phyloP scores from a whole-genome alignment of 2,113 vertebrate genomes.

The Butastur rufipennis region DNA sequence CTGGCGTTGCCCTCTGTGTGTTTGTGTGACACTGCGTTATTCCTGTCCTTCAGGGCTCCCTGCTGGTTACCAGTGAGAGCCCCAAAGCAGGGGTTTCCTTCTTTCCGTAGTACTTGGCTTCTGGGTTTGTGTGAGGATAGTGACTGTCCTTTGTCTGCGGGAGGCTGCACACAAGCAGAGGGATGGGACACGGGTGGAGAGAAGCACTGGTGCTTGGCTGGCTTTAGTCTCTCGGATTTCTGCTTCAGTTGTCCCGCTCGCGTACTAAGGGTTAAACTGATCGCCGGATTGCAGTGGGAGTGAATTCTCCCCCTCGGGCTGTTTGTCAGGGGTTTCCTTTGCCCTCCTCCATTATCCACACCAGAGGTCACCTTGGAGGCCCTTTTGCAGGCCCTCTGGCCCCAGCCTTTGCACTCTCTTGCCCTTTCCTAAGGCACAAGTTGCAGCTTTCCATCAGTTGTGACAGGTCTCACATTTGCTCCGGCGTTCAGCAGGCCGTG shows the following conservation, averaged over 20 bases:
- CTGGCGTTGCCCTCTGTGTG: accelerated
- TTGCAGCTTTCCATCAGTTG: background rate
- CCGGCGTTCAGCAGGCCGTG: accelerated
- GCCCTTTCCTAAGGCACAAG: background rate
- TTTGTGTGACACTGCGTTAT: background rate
- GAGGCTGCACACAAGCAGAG: background rate
- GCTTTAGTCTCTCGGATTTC: background rate
- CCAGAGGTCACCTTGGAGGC: background rate
- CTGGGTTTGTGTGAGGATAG: background rate
- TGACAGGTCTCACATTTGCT: constrained; percentile 7
- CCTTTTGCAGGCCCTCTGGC: background rate
- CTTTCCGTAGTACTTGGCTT: background rate
- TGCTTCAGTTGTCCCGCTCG: background rate
- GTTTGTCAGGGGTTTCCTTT: background rate
- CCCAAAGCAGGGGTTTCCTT: background rate
- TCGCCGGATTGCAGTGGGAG: background rate
- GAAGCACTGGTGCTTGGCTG: background rate
- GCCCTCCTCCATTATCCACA: background rate
- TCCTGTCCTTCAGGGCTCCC: background rate
- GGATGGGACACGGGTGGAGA: accelerated
- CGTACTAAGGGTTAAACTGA: background rate
- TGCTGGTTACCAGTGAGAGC: background rate
- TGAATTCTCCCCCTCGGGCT: background rate
- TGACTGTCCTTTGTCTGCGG: background rate
- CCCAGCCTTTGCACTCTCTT: background rate